Base-by-base conservation (phyloP, 2,113 vertebrate genomes). In the Bos indicus region DNA sequence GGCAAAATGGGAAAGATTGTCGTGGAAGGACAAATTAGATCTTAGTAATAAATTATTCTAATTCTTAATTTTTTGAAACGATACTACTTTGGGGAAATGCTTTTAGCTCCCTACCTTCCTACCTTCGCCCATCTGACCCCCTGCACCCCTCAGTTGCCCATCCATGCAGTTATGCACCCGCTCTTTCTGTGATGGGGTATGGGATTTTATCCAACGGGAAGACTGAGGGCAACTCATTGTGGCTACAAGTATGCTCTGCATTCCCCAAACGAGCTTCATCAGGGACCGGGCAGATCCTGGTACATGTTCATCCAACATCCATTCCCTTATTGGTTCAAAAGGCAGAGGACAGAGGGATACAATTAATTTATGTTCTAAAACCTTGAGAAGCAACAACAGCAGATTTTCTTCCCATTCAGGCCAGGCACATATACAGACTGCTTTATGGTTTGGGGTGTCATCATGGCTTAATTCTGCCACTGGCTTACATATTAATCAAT, bases 121-220 rank as follows among this genome's bases (percentile, higher is more conserved):
- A 11, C 40, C 59, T 74, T 51, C 81, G 60, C n/a, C 90, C 23
- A 7, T 12, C 7, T 19, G 80, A 43, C 48, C 11, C 43, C 67
- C 1, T 0, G 9, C 0, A 1, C 0, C 25, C 43, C 23, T 52
- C 10, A 0, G 21, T n/a, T 16, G 0, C 16, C 5, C 21, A 25
- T 6, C 8, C 59, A 12, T 5, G 1, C 1, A 5, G 0, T 0
- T 3, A 2, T 6, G 40, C 23, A 2, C 2, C 2, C 0, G 30
- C 15, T 23, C 4, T 12, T 12, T 57, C n/a, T 13, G 6, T 7
- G 4, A 57, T 0, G 21, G 71, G n/a, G 3, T 1, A 11, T 1
- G 9, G 9, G 8, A 36, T 2, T 62, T 33, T 5, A n/a, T 5
- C 4, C 28, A 1, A 1, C 5, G 15, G 19, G 51, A 2, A 30